Base-by-base conservation (phyloP, 2,888 invertebrate species). In the Lamproptera curius region DNA sequence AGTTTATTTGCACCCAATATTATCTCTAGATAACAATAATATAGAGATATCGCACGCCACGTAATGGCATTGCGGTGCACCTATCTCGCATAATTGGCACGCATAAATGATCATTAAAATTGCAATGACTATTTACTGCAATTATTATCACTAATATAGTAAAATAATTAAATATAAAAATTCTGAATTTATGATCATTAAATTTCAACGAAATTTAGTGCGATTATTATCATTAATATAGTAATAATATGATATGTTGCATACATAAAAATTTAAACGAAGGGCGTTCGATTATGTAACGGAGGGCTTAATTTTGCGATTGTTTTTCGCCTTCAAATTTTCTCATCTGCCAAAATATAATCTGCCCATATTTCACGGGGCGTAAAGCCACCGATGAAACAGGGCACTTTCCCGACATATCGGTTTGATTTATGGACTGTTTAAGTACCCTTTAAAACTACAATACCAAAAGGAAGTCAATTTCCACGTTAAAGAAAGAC, bases 391-490 rank as follows among this genome's bases (percentile, higher is more conserved):
- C 69, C 81, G 78, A 81, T 80, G 83, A 83, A 82, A 76, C 76
- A 71, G 75, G 77, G 76, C 65, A 70, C 73, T 76, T 73, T 67
- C 65, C 65, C 70, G 77, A 80, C 81, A 74, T 81, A 81, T 81
- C 83, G 71, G 64, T 73, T 71, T 85, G 85, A 85, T 84, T 85
- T 85, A 84, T 82, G 70, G 66, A 81, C 78, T 83, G 70, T 75
- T 73, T 75, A 79, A 82, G 76, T 73, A 76, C 78, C 77, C 75
- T 73, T 83, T 77, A 76, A 82, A 84, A 82, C 80, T 76, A 75
- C 80, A 75, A 74, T 74, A 62, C 68, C 56, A 62, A 62, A 70
- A 67, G 69, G 66, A 70, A 73, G 62, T 64, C 66, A 71, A 76
- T 76, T 71, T 70, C 61, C 59, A n/a, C 52, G 52, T 47, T 39